phyloP scores from a whole-genome alignment of 2,797 vertebrate genomes.

The Typhlichthys eigenmanni region DNA sequence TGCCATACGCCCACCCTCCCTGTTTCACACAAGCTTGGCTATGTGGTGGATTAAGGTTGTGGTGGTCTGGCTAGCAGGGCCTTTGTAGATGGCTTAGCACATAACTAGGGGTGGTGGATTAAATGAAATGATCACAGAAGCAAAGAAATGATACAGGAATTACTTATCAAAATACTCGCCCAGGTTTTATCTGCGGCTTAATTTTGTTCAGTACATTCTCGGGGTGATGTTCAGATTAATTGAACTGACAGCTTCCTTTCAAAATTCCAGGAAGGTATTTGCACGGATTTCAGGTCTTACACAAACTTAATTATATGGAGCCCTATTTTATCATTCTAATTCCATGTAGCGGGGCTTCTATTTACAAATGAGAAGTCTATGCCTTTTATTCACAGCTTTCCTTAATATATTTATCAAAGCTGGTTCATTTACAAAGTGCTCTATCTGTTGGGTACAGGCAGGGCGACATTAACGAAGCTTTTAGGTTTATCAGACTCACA shows the following conservation, averaged over 20 bases:
- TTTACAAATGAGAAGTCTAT: conserved; percentile 99
- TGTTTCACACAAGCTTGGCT: conserved; percentile 75
- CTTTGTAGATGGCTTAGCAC: conserved; percentile 97
- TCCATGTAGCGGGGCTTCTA: conserved; percentile 99
- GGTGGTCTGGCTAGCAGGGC: conserved; percentile 84
- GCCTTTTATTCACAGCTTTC: conserved; percentile 99
- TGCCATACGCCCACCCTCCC: conserved; percentile 54
- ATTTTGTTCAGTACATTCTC: conserved; percentile 99
- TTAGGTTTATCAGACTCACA: conserved; percentile 98
- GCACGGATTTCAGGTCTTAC: conserved; percentile 99
- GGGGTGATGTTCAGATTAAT: conserved; percentile 99
- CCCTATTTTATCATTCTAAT: conserved; percentile 99
- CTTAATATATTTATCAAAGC: conserved; percentile 99
- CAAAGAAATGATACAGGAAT: conserved; percentile 99
- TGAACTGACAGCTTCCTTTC: conserved; percentile 99
- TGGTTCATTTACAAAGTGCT: conserved; percentile 99
- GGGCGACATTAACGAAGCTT: conserved; percentile 99
- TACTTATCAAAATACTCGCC: conserved; percentile 99
- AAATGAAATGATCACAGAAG: conserved; percentile 99
- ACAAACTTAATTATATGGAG: conserved; percentile 99
- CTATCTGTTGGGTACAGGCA: conserved; percentile 99
- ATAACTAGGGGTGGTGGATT: conserved; percentile 94
- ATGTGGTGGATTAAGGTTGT: conserved; percentile 86
- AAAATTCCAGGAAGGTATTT: conserved; percentile 99
- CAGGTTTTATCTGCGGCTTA: conserved; percentile 98